A percentile compares a stretch with the other conserved stretches of the same genome.
These are phyloP conservation scores for Macrosiphum euphorbiae DNA, from an alignment of 2,888 invertebrate species.

Conservation along the genomic window DNA sequence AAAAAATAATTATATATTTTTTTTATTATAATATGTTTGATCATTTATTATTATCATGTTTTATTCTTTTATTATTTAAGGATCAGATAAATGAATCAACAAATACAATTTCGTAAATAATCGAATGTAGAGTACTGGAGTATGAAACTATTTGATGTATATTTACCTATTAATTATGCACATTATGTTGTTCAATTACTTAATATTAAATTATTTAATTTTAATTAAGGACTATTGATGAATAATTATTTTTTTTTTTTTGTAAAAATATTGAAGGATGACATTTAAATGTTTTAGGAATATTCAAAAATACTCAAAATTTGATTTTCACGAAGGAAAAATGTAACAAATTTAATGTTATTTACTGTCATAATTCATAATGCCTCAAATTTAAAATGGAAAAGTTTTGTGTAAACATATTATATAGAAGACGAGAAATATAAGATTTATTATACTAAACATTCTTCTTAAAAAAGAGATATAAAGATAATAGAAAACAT, in stretches of 20 bases:
- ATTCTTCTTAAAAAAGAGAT: background rate
- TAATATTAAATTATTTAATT: too few relatives aligned
- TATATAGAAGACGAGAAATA: background rate
- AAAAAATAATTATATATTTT: background rate
- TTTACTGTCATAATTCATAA: background rate
- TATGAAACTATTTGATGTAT: too few relatives aligned
- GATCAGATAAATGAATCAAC: background rate
- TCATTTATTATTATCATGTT: background rate
- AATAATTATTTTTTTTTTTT: background rate
- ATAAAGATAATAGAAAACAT: background rate
- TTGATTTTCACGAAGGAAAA: background rate
- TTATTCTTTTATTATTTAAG: background rate
- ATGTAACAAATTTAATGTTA: background rate
- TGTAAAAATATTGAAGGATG: background rate
- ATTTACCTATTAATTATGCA: too few relatives aligned
- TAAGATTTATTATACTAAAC: background rate
- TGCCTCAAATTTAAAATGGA: conserved; percentile 1
- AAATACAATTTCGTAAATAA: background rate
- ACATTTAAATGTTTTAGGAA: background rate
- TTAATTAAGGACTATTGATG: background rate
- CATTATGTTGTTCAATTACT: too few relatives aligned
- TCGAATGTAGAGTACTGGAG: too few relatives aligned
- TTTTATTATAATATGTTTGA: background rate
- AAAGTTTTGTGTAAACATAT: conserved; percentile 1
- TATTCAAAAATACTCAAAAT: background rate